Evolutionary conservation across 1,140 invertebrate genomes (phyloP).

Genomic region (Drosophila varians): DNA sequence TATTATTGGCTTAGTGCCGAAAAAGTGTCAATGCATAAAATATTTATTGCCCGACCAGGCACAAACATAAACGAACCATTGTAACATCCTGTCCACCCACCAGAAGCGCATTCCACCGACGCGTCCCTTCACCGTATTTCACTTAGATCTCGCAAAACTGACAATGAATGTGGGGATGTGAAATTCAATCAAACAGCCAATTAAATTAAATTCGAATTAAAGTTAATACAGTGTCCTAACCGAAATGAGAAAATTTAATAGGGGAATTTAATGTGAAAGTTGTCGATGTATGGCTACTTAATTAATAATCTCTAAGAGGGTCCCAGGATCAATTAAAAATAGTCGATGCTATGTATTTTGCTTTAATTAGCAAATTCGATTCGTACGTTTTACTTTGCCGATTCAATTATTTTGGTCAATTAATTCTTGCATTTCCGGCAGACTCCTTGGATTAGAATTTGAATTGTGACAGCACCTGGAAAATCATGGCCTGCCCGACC

Average conservation of each 20-base stretch:
- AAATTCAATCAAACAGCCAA: slow-evolving; percentile 16
- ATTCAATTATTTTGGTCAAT: background rate
- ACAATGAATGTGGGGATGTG: slow-evolving; percentile 7
- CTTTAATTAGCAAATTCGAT: too few relatives aligned
- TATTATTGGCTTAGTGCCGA: slow-evolving; percentile 62
- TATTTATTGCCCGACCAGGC: slow-evolving; percentile 52
- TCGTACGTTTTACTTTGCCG: background rate
- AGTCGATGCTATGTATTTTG: too few relatives aligned
- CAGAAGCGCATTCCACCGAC: background rate
- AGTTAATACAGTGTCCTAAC: background rate
- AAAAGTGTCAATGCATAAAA: slow-evolving; percentile 62
- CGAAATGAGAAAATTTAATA: background rate
- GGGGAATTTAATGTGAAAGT: background rate
- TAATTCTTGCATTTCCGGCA: background rate
- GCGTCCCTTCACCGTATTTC: slow-evolving; percentile 13
- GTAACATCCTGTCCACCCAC: background rate
- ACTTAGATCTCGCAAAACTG: slow-evolving; percentile 22
- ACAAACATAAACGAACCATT: slow-evolving; percentile 33
- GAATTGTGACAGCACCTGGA: background rate
- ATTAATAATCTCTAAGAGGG: too few relatives aligned
- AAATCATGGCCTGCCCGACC: background rate
- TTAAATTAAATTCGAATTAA: slow-evolving; percentile 11
- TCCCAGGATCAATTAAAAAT: too few relatives aligned
- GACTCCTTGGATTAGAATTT: background rate
- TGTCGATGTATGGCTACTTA: background rate